Evolutionary conservation across 2,888 invertebrate genomes (phyloP).

Genomic region (Amiota mariae): DNA sequence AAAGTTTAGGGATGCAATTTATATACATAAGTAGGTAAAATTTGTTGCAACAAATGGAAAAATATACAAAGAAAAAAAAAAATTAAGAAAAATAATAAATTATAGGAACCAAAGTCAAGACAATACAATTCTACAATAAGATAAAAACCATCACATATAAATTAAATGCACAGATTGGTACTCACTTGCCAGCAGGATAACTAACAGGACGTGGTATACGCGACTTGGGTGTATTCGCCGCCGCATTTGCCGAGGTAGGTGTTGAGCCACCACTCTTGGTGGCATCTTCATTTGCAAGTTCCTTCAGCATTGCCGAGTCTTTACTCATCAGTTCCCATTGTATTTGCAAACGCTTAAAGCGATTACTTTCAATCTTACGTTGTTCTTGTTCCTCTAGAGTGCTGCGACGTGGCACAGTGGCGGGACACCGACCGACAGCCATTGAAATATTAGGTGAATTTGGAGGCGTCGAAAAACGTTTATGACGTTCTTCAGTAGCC

Average conservation of each 20-base stretch:
- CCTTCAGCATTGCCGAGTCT: slow-evolving; percentile 72
- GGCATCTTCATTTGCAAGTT: slow-evolving; percentile 70
- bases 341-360: slow-evolving; percentile 73
- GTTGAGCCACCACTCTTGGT: slow-evolving; percentile 73
- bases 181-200: slow-evolving; percentile 73
- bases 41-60: slow-evolving; percentile 26
- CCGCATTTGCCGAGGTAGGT: slow-evolving; percentile 69
- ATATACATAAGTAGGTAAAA: not conserved
- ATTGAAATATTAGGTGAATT: slow-evolving; percentile 85
- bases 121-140: slow-evolving; percentile 1
- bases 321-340: slow-evolving; percentile 74
- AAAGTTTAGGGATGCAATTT: not conserved
- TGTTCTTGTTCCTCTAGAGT: slow-evolving; percentile 67
- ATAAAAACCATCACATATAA: not conserved
- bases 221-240: slow-evolving; percentile 63
- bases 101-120: slow-evolving; percentile 37
- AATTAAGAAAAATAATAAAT: slow-evolving; percentile 46
- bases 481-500: slow-evolving; percentile 39
- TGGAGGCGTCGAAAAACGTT: slow-evolving; percentile 79
- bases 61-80: slow-evolving; percentile 27
- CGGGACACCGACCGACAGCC: slow-evolving; percentile 53
- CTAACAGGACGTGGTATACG: slow-evolving; percentile 73
- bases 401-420: slow-evolving; percentile 51
- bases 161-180: slow-evolving; percentile 25
- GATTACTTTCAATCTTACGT: slow-evolving; percentile 73